phyloP scores from a whole-genome alignment of 2,797 vertebrate species.

The Pitangus sulphuratus region DNA sequence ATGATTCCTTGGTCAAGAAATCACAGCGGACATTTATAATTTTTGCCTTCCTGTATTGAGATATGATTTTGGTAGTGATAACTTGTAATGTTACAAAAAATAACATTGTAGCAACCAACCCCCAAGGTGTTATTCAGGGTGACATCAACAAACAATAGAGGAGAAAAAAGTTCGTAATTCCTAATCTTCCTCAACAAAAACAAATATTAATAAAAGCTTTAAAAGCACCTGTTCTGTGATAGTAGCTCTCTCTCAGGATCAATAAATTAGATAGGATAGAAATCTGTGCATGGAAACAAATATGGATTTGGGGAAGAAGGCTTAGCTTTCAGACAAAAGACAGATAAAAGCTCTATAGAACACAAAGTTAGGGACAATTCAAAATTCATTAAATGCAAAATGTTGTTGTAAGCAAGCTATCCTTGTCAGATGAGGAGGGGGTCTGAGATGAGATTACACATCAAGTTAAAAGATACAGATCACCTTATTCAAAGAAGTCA shows the following conservation, averaged over 20 bases:
- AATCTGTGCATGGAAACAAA: background rate
- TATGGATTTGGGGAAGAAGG: background rate
- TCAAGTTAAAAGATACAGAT: background rate
- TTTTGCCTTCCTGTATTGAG: background rate
- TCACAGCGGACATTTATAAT: background rate
- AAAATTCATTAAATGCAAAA: background rate
- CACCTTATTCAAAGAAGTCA: background rate
- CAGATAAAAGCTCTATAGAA: background rate
- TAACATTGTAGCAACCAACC: background rate
- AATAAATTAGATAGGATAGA: background rate
- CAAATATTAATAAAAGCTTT: background rate
- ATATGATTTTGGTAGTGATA: background rate
- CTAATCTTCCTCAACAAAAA: background rate
- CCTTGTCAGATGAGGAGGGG: background rate
- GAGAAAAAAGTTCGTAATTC: background rate
- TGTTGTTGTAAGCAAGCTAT: background rate
- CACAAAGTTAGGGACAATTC: background rate
- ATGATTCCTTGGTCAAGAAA: background rate
- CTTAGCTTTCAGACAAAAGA: background rate
- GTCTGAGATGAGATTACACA: background rate
- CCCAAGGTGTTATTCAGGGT: background rate
- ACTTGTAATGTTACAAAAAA: background rate
- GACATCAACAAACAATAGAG: background rate
- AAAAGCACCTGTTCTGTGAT: background rate
- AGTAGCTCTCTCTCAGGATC: background rate